Percentiles rank a stretch among this genome's conserved stretches.
phyloP scores from a whole-genome alignment of 2,888 invertebrate species.

The Yponomeuta evonymella region DNA sequence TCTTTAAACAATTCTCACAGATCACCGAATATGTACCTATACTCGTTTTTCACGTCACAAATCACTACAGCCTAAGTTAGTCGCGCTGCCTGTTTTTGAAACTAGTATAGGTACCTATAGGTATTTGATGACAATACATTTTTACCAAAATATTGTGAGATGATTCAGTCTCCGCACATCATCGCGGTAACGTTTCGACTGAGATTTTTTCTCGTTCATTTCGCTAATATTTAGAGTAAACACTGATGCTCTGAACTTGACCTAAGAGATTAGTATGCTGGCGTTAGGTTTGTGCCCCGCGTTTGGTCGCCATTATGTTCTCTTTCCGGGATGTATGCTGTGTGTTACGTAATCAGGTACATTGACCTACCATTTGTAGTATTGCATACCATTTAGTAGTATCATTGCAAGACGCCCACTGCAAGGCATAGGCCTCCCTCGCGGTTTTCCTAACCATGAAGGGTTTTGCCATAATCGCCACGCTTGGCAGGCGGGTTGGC shows the following conservation, averaged over 20 bases:
- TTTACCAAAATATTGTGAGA: not conserved
- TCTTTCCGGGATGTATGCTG: not conserved
- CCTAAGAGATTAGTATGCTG: conserved; percentile 54
- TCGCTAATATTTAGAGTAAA: conserved; percentile 61
- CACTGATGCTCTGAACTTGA: conserved; percentile 59
- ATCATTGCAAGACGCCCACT: too few species aligned
- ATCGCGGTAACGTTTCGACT: conserved; percentile 45
- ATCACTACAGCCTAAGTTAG: conserved; percentile 21
- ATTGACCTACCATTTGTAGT: not conserved
- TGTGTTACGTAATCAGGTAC: not conserved
- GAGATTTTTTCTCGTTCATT: conserved; percentile 58
- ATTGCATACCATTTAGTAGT: too few species aligned
- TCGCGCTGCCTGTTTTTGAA: too few species aligned
- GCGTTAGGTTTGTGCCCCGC: not conserved
- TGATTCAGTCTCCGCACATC: conserved; percentile 25
- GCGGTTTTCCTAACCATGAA: too few species aligned
- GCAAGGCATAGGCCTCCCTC: too few species aligned
- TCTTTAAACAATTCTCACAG: conserved; percentile 16
- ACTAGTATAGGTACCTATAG: too few species aligned
- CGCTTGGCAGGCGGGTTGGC: too few species aligned
- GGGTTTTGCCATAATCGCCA: too few species aligned
- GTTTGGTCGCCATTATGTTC: not conserved
- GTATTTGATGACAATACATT: not conserved
- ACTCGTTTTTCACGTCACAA: conserved; percentile 34
- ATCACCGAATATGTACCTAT: not conserved